Percentiles rank a stretch among this genome's conserved stretches.
These are phyloP conservation scores for Odontophorus gujanensis DNA, from an alignment of 2,113 vertebrate species.

Conservation along the genomic window DNA sequence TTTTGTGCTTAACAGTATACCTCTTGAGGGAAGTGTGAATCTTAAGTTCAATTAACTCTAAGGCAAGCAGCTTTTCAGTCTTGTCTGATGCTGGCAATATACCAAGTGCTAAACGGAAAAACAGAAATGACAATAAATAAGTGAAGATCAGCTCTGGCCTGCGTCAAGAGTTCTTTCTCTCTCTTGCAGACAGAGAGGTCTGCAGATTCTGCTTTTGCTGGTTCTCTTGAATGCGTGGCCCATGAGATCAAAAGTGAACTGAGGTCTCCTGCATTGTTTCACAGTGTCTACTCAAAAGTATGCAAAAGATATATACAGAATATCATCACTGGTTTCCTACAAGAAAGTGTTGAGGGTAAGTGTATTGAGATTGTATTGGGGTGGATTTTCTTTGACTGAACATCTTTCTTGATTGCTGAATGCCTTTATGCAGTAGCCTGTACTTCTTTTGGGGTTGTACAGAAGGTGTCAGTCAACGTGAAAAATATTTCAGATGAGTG, in stretches of 20 bases:
- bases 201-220: neutral
- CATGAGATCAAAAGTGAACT: neutral
- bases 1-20: neutral
- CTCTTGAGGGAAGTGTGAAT: conserved; percentile 11
- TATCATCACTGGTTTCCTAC: neutral
- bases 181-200: neutral
- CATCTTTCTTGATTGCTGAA: neutral
- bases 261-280: neutral
- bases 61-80: neutral
- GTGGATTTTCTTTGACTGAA: neutral
- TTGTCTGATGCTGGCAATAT: neutral
- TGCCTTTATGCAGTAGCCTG: neutral
- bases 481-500: neutral
- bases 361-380: neutral
- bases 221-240: neutral
- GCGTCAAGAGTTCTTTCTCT: neutral
- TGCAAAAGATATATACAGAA: neutral
- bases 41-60: neutral
- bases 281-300: neutral
- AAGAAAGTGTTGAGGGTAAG: neutral
- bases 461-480: neutral
- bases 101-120: neutral
- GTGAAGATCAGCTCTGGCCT: neutral
- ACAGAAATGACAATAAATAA: neutral
- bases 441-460: neutral